phyloP scores from a whole-genome alignment of 2,113 vertebrate species.

The Amblyopsis rosae region DNA sequence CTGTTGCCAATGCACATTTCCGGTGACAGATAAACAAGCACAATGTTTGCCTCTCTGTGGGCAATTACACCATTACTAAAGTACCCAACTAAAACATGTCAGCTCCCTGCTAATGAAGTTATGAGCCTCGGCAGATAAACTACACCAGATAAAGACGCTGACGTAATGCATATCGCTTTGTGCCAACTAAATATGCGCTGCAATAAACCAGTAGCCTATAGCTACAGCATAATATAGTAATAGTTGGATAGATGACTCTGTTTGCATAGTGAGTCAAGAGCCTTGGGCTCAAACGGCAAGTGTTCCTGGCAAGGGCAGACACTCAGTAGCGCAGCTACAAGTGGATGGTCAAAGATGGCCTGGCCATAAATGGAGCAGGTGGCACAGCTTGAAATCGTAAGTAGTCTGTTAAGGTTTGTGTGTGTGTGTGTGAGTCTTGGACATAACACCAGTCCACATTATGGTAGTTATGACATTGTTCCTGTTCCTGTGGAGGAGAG shows the following conservation, averaged over 20 bases:
- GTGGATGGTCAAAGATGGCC: conserved; percentile 18
- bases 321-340: conserved; percentile 22
- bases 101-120: conserved; percentile 33
- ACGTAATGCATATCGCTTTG: conserved; percentile 24
- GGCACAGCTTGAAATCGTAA: conserved; percentile 19
- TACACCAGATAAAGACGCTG: conserved; percentile 9
- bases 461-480: conserved; percentile 10
- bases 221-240: conserved; percentile 43
- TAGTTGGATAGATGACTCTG: conserved; percentile 32
- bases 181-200: conserved; percentile 20
- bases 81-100: conserved; percentile 26
- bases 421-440: conserved; percentile 16
- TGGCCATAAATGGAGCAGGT: conserved; percentile 34
- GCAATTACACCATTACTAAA: conserved; percentile 37
- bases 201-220: conserved; percentile 37
- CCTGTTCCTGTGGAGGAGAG: not conserved
- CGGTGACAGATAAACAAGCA: conserved; percentile 51
- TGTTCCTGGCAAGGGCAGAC: conserved; percentile 30
- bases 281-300: conserved; percentile 40
- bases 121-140: conserved; percentile 29
- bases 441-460: conserved; percentile 1
- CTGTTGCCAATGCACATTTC: conserved; percentile 44
- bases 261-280: conserved; percentile 32
- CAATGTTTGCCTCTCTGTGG: conserved; percentile 39
- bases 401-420: conserved; percentile 27